Percentiles rank a stretch among this genome's conserved stretches.
Evolutionary conservation across 2,797 vertebrate genomes (phyloP).

Genomic region (Adrianichthys oophorus): DNA sequence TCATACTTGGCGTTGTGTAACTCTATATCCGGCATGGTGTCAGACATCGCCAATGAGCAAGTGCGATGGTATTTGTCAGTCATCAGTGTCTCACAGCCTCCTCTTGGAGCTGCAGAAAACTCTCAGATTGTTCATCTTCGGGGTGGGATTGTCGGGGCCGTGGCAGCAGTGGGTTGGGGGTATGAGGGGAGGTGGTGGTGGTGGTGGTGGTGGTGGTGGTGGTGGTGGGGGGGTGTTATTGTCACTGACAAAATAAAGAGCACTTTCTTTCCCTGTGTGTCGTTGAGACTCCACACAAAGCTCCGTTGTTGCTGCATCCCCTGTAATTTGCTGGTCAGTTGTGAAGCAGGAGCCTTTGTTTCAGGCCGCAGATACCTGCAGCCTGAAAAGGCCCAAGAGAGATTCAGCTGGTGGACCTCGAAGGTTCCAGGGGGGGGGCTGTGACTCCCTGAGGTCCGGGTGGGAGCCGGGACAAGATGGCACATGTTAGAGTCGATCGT

Average conservation of each 20-base stretch:
- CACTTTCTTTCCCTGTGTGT: conserved; percentile 65
- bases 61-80: conserved; percentile 27
- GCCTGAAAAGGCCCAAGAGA: conserved; percentile 59
- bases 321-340: conserved; percentile 70
- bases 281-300: conserved; percentile 66
- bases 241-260: conserved; percentile 54
- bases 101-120: conserved; percentile 24
- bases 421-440: neutral
- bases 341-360: conserved; percentile 42
- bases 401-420: too few species aligned
- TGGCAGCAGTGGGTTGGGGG: too few species aligned
- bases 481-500: conserved; percentile 32
- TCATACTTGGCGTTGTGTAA: conserved; percentile 19
- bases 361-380: conserved; percentile 55
- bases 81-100: neutral
- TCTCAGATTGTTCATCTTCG: conserved; percentile 46
- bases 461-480: conserved; percentile 25
- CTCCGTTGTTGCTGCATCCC: conserved; percentile 67
- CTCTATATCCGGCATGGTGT: conserved; percentile 40
- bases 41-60: conserved; percentile 30
- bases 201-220: too few species aligned
- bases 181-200: too few species aligned
- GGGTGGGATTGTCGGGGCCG: conserved; percentile 12
- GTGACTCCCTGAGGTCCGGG: neutral
- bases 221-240: neutral